These are phyloP conservation scores for Amphibalanus amphitrite DNA, from an alignment of 1,140 invertebrate species.

Conservation along the genomic window DNA sequence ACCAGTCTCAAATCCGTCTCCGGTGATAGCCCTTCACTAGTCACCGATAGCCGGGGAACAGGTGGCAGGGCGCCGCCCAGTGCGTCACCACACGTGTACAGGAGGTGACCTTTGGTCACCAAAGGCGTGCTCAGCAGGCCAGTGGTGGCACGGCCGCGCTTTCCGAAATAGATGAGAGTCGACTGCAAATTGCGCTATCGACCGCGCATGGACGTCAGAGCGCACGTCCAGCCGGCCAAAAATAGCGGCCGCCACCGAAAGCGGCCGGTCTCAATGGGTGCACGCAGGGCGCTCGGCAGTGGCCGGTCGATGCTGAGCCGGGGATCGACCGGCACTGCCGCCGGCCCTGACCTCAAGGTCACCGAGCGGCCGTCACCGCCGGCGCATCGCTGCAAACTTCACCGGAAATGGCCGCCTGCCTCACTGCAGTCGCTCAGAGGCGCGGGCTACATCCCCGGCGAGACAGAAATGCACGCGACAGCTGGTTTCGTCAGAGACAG, in stretches of 20 bases:
- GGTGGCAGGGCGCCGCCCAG: background rate
- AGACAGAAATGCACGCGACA: too few species aligned
- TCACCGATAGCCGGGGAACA: too few species aligned
- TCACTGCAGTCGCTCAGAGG: too few species aligned
- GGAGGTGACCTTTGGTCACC: background rate
- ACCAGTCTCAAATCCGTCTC: too few species aligned
- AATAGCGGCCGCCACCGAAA: background rate
- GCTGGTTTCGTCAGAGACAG: too few species aligned
- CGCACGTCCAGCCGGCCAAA: background rate
- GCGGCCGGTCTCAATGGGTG: background rate
- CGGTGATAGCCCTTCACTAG: too few species aligned
- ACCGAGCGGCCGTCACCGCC: too few species aligned
- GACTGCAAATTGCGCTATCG: background rate
- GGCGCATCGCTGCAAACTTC: too few species aligned
- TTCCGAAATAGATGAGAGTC: background rate
- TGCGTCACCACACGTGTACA: background rate
- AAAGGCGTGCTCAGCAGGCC: background rate
- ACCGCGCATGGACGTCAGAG: background rate
- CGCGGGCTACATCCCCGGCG: too few species aligned
- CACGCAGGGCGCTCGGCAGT: background rate
- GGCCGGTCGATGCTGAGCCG: background rate
- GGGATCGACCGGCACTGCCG: background rate
- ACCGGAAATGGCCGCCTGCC: too few species aligned
- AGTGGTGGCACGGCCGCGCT: too few species aligned
- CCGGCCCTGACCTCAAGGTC: too few species aligned